phyloP scores from a whole-genome alignment of 2,888 invertebrate species.

The Eumacrocentrus americanus region DNA sequence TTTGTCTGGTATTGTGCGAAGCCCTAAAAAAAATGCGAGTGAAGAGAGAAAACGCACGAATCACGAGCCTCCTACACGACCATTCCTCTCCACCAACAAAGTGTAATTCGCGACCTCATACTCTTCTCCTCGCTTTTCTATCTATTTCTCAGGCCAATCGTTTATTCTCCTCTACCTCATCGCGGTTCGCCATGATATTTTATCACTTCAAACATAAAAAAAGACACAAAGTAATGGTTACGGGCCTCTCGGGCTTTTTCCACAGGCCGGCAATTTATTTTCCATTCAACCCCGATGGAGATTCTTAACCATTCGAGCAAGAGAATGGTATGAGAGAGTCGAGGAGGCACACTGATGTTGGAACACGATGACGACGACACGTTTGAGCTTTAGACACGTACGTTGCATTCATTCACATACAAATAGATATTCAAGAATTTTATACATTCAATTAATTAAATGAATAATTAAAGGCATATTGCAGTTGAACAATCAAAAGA shows the following conservation, averaged over 20 bases:
- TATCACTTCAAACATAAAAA: constrained; percentile 20
- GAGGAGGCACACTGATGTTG: not conserved
- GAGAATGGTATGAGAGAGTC: not conserved
- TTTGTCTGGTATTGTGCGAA: too few species aligned
- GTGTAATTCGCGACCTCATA: constrained; percentile 20
- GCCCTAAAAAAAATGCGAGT: too few species aligned
- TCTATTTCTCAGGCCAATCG: constrained; percentile 12
- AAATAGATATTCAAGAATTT: not conserved
- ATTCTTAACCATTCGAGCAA: constrained; percentile 1
- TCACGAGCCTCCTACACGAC: not conserved
- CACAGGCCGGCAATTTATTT: constrained; percentile 17
- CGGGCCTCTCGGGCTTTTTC: constrained; percentile 13
- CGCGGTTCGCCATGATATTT: constrained; percentile 15
- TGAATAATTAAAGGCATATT: not conserved
- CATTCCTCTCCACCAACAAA: constrained; percentile 8
- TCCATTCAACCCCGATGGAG: constrained; percentile 19
- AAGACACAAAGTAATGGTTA: constrained; percentile 16
- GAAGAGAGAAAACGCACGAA: constrained; percentile 2
- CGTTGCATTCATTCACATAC: not conserved
- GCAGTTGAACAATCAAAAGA: not conserved
- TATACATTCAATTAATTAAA: not conserved
- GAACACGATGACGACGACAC: too few species aligned
- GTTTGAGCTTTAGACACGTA: too few species aligned
- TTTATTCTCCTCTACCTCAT: constrained; percentile 8
- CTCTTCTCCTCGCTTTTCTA: constrained; percentile 2